phyloP scores from a whole-genome alignment of 2,888 invertebrate species.

The Macaria liturata region DNA sequence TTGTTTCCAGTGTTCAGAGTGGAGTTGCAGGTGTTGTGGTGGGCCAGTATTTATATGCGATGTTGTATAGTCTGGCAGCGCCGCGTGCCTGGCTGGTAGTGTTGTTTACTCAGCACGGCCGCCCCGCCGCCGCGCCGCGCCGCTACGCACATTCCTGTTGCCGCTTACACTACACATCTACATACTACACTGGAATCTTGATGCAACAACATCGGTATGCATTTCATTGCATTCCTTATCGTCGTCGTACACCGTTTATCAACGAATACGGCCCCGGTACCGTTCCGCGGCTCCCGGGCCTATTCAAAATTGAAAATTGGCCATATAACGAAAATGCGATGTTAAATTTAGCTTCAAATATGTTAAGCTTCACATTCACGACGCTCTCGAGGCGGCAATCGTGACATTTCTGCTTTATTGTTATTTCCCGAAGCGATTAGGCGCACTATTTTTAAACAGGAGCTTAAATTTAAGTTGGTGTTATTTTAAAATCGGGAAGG shows the following conservation, averaged over 20 bases:
- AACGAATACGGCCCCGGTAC: constrained; percentile 7
- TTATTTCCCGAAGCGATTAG: constrained; percentile 69
- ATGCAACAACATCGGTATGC: constrained; percentile 37
- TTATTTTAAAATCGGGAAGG: constrained; percentile 75
- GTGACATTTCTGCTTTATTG: constrained; percentile 70
- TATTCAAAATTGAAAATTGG: constrained; percentile 22
- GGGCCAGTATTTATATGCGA: too few relatives aligned
- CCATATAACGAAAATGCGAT: constrained; percentile 16
- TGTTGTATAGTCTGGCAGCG: constrained; percentile 29
- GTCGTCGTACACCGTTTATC: constrained; percentile 30
- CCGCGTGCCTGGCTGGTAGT: constrained; percentile 60
- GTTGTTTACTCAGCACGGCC: constrained; percentile 73
- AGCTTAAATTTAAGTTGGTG: constrained; percentile 66
- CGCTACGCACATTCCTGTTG: constrained; percentile 52
- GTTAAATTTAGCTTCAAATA: constrained; percentile 39
- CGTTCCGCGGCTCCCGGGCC: constrained; percentile 5
- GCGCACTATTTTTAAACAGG: constrained; percentile 62
- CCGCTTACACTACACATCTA: constrained; percentile 52
- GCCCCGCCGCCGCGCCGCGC: constrained; percentile 42
- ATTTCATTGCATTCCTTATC: constrained; percentile 36
- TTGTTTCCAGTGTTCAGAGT: too few relatives aligned
- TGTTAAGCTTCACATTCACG: constrained; percentile 42
- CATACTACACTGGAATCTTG: constrained; percentile 35
- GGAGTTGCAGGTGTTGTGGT: too few relatives aligned
- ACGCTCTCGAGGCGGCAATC: constrained; percentile 49